Conservation (phyloP, 2,888 invertebrate species). For the Oscheius sp. region DNA sequence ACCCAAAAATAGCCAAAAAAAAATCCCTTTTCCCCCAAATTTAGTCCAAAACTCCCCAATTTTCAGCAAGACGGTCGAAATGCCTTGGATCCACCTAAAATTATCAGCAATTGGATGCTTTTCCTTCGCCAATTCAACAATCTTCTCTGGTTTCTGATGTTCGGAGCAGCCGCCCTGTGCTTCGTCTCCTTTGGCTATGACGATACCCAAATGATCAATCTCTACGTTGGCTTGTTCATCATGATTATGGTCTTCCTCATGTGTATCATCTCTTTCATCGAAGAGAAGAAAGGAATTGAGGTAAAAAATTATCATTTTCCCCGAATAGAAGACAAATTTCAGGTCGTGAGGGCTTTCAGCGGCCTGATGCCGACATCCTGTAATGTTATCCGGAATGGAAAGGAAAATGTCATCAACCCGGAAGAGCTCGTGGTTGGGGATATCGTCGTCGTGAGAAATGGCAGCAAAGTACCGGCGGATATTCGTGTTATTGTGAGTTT, state of each 20-base stretch:
- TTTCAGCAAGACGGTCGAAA: conserved; percentile 58
- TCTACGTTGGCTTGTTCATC: conserved; percentile 65
- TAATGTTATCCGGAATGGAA: conserved; percentile 61
- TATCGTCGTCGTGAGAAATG: conserved; percentile 60
- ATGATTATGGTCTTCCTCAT: conserved; percentile 64
- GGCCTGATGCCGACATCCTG: conserved; percentile 61
- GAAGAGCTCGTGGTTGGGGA: conserved; percentile 65
- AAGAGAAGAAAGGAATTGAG: conserved; percentile 62
- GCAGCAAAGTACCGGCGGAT: conserved; percentile 65
- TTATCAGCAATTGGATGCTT: conserved; percentile 58
- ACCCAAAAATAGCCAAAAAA: too few species aligned
- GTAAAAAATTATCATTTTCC: not conserved
- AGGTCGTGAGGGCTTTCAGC: conserved; percentile 63
- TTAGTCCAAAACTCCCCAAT: not conserved
- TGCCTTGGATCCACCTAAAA: conserved; percentile 61
- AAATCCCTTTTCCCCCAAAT: not conserved
- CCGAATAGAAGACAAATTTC: conserved; percentile 5
- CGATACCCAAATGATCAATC: conserved; percentile 45
- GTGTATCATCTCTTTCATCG: conserved; percentile 62
- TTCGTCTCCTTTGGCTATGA: conserved; percentile 60
- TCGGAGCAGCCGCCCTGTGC: conserved; percentile 60
- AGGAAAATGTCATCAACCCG: conserved; percentile 55
- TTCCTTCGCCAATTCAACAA: conserved; percentile 67
- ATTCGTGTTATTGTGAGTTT: conserved; percentile 48
- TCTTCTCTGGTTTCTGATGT: conserved; percentile 67